A percentile compares a stretch with the other conserved stretches of the same genome.
Evolutionary conservation across 2,113 vertebrate genomes (phyloP).

Genomic region (Brachionichthys hirsutus): DNA sequence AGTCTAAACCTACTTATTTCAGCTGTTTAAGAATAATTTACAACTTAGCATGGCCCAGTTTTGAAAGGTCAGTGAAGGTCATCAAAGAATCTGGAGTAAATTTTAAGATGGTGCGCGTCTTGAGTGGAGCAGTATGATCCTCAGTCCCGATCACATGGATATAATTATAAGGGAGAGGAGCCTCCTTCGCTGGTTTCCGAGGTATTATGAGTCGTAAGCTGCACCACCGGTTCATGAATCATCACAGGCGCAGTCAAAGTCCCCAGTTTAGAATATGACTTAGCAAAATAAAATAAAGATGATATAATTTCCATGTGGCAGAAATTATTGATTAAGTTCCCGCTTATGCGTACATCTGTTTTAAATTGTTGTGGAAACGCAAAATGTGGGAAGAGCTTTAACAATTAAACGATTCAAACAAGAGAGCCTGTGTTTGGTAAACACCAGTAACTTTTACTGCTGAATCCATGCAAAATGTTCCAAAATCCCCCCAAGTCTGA

Average conservation of each 20-base stretch:
- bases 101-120: constrained; percentile 21
- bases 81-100: constrained; percentile 8
- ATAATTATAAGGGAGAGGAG: constrained; percentile 63
- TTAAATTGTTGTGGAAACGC: not conserved
- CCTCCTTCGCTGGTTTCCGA: constrained; percentile 40
- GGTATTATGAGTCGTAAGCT: constrained; percentile 3
- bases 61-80: not conserved
- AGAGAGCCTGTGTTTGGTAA: not conserved
- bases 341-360: not conserved
- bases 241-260: constrained; percentile 1
- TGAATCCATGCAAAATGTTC: constrained; percentile 33
- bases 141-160: constrained; percentile 63
- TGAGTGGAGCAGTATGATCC: constrained; percentile 47
- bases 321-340: not conserved
- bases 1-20: too few relatives aligned
- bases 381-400: not conserved
- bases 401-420: constrained; percentile 27
- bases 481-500: not conserved
- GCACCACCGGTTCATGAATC: constrained; percentile 17
- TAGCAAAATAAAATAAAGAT: constrained; percentile 6
- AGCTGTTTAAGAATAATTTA: too few relatives aligned
- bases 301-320: constrained; percentile 1
- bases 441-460: too few relatives aligned
- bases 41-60: too few relatives aligned
- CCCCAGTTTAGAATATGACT: constrained; percentile 4